Conservation (phyloP, 2,113 vertebrate genomes). For the Stercorarius parasiticus region DNA sequence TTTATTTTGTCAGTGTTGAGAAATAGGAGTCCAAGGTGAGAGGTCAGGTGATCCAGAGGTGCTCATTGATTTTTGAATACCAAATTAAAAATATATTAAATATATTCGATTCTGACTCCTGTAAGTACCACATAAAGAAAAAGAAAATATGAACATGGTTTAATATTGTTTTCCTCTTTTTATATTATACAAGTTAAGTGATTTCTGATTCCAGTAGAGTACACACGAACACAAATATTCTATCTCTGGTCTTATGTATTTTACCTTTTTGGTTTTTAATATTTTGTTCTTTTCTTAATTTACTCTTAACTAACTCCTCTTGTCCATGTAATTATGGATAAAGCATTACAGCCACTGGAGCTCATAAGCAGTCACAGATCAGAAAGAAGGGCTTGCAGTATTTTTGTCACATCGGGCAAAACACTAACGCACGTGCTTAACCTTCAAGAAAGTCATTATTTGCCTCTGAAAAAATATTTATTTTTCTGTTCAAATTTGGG, state of each 20-base stretch:
- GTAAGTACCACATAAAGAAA: not conserved
- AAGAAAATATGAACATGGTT: not conserved
- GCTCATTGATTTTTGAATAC: not conserved
- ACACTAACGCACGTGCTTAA: not conserved
- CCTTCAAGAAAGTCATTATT: not conserved
- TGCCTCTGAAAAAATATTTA: not conserved
- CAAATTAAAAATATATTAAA: slow-evolving; percentile 14
- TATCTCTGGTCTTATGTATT: not conserved
- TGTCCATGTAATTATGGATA: not conserved
- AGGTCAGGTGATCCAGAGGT: not conserved
- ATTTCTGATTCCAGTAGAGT: not conserved
- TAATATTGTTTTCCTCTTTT: not conserved
- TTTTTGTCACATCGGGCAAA: not conserved
- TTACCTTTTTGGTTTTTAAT: not conserved
- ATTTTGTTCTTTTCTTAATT: not conserved
- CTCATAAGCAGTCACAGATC: not conserved
- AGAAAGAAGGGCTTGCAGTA: not conserved
- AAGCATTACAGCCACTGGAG: not conserved
- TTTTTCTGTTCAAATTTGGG: not conserved
- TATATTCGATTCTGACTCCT: slow-evolving; percentile 22
- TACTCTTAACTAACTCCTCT: not conserved
- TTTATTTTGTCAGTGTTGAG: not conserved
- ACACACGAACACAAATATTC: not conserved
- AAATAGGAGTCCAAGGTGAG: slow-evolving; percentile 7
- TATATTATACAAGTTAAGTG: not conserved